Base-by-base conservation (phyloP, 2,888 invertebrate genomes). In the Cephus spinipes region DNA sequence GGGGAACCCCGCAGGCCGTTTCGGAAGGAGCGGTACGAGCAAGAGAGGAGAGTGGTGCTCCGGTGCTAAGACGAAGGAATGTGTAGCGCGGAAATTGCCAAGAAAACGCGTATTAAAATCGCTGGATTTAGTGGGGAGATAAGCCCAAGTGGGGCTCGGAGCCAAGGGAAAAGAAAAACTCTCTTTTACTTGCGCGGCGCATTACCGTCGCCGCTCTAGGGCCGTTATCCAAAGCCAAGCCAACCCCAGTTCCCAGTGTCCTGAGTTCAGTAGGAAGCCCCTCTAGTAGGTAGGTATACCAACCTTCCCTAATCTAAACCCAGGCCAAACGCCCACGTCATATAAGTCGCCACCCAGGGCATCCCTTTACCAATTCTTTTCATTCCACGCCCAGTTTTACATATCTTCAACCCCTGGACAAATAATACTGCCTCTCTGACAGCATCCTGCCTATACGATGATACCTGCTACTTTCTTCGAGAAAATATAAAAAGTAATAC, bases 71-170 rank as follows among this genome's bases (percentile, higher is more conserved):
- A 85, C 84, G 83, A 83, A 83, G 87, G 88, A 90, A 90, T 89
- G 89, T 87, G 89, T 87, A 88, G 88, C 87, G 81, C 85, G 91
- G 90, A 92, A 92, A 92, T 92, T 92, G 92, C 92, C 91, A 87
- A 90, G 92, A 89, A 83, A 91, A 91, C 90, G 92, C 92, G 93
- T 93, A 93, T 93, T 93, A 93, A 93, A 93, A 93, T 93, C 92
- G 92, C 87, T 92, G 92, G 93, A 93, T 93, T 93, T 93, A 93
- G 92, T 92, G 91, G 91, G 91, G 88, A 93, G 93, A 93, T 93
- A 93, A 93, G 92, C 92, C 90, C 89, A 71, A 79, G 81, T 81
- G 85, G 84, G 83, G 83, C 81, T 81, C 80, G 82, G 83, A 85
- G 84, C 82, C 82, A 82, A 84, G 83, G 85, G 84, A 86, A 88